Base-by-base conservation (phyloP, 1,140 invertebrate genomes). In the Drosophila sp. region DNA sequence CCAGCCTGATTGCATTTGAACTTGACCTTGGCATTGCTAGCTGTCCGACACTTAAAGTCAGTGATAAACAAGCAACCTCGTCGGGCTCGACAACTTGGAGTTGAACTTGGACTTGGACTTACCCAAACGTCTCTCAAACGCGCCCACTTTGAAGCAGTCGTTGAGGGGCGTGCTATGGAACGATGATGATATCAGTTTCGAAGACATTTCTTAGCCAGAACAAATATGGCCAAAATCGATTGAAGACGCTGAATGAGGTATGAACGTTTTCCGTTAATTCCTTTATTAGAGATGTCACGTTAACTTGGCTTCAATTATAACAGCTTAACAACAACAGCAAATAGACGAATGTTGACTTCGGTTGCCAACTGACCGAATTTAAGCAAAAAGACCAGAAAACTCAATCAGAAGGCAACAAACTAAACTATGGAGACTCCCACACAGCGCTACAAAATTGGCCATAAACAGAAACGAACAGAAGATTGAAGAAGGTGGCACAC, bases 101-200 rank as follows among this genome's bases (percentile, higher is more conserved):
- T 36, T 72, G 18, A 7, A 8, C 25, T 50, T 27, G 43, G 34
- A 8, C 7, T 36, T 72, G 18, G 32, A 91, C 90, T 91, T 91
- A 91, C 90, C 90, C 62, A 91, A 73, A 76, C 90, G 90, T 82
- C 90, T 73, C 81, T 91, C 90, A 66, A 91, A 91, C 54, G 54
- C 90, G 90, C 90, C 90, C 76, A 91, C 90, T 79, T 91, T 91
- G 54, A 91, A 91, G 59, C 80, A 89, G 65, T 91, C 90, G 61
- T 77, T 91, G 41, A 89, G 84, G 67, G 83, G 86, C 62, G 86
- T 74, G 66, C 90, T 91, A 71, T 91, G 76, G 75, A 91, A 90
- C 80, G 90, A 91, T 70, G 90, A 90, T 86, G 90, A 91, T 78
- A 90, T 89, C 73, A 91, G 82, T 89, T 89, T 90, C 51, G 90